Evolutionary conservation across 1,140 invertebrate genomes (phyloP).

Genomic region (Drosophila asahinai): DNA sequence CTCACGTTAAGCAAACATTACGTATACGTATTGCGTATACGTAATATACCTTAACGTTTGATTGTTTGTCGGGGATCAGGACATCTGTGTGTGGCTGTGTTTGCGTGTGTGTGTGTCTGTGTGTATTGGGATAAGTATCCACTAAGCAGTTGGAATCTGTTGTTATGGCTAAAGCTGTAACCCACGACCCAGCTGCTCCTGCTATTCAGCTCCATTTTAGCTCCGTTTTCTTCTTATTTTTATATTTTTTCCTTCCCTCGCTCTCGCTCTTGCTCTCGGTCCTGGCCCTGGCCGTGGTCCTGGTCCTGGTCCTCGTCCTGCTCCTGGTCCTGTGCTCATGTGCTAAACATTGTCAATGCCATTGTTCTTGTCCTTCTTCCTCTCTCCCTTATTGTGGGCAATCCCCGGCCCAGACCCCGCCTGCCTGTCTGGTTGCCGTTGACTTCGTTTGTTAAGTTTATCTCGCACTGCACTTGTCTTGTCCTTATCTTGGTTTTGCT

Average conservation of each 20-base stretch:
- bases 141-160: conserved; percentile 80
- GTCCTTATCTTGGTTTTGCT: conserved; percentile 50
- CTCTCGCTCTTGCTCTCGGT: no score
- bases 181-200: conserved; percentile 49
- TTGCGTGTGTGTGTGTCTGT: not conserved
- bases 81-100: not conserved
- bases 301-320: not conserved
- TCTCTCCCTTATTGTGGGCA: conserved; percentile 9
- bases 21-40: conserved; percentile 69
- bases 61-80: conserved; percentile 42
- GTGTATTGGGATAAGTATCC: conserved; percentile 69
- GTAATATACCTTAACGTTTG: conserved; percentile 55
- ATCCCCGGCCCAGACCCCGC: not conserved
- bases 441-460: conserved; percentile 74
- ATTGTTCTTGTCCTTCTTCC: conserved; percentile 36
- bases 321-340: conserved; percentile 12
- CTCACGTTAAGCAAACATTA: conserved; percentile 74
- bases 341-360: conserved; percentile 56
- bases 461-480: conserved; percentile 75
- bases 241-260: not conserved
- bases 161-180: conserved; percentile 66
- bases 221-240: conserved; percentile 11
- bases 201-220: conserved; percentile 11
- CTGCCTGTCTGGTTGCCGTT: conserved; percentile 58
- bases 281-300: not conserved